Conservation (phyloP, 2,888 invertebrate genomes). For the Opisthograptis luteolata region DNA sequence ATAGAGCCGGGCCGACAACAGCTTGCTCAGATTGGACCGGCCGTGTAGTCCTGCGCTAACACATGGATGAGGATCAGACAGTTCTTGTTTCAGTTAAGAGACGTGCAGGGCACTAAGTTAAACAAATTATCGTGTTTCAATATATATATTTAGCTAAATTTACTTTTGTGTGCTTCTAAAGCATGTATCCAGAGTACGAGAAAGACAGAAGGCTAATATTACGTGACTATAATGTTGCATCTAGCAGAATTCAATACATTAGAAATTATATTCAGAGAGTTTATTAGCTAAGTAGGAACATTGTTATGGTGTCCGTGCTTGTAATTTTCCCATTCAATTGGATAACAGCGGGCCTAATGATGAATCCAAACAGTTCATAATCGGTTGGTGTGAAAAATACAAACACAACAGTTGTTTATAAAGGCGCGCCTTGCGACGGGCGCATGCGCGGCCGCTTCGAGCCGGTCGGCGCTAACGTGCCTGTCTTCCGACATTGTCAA, state of each 20-base stretch:
- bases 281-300: constrained; percentile 1
- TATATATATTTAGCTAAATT: constrained; percentile 29
- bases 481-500: no score
- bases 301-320: neutral
- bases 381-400: neutral
- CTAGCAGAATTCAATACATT: constrained; percentile 6
- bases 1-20: no score
- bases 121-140: constrained; percentile 35
- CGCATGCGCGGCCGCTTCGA: no score
- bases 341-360: constrained; percentile 14
- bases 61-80: no score
- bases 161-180: constrained; percentile 47
- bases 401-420: neutral
- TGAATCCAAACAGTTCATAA: constrained; percentile 4
- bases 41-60: no score
- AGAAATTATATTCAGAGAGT: constrained; percentile 1
- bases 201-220: constrained; percentile 8
- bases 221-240: neutral
- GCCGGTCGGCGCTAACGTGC: no score
- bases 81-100: neutral
- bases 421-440: neutral
- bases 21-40: no score
- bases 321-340: neutral
- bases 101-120: constrained; percentile 18
- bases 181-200: constrained; percentile 39